Base-by-base conservation (phyloP, 2,113 vertebrate species). In the Psittacara wagleri region DNA sequence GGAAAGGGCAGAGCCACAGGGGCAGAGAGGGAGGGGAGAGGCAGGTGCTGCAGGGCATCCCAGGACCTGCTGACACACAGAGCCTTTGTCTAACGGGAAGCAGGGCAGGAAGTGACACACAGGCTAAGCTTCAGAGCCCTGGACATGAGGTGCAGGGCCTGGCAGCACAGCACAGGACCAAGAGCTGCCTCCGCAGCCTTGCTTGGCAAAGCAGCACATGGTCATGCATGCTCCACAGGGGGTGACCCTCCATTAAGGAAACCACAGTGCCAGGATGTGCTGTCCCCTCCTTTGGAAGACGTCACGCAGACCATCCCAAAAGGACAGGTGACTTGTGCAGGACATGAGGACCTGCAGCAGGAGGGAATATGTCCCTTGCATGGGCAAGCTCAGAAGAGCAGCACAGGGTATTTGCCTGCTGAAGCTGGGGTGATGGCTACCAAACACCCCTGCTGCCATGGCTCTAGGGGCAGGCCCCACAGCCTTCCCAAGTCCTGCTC, bases 1-100 rank as follows among this genome's bases (percentile, higher is more conserved):
- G 95, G 88, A 96, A 96, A 95, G 66, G 86, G 94, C 91, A 95
- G 94, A 94, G 93, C 79, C 90, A 63, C 43, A n/a, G 82, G 57
- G 82, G 57, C 44, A 8, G 91, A 28, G 92, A 86, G 78, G 67
- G 81, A 80, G 81, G 81, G 81, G 78, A 95, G 41, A 88, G 80
- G 88, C 96, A 96, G 95, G 96, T 96, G 96, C 95, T 76, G 33
- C 59, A 1, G 80, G 94, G 95, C 80, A 92, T 86, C 92, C 79
- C 80, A 77, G 76, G 86, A 74, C 37, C 86, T 72, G 77, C 61
- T 48, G 82, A 74, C 79, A 89, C 83, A 95, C 91, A 92, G 73
- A 90, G 92, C 62, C 94, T 91, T 87, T 82, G 92, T 96, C 39
- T 75, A 49, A 87, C 37, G 79, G 91, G 91, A 95, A 95, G 35